These are phyloP conservation scores for Catalaphyllia jardinei DNA, from an alignment of 64 coral and sea anemone genomes.

Conservation along the genomic window DNA sequence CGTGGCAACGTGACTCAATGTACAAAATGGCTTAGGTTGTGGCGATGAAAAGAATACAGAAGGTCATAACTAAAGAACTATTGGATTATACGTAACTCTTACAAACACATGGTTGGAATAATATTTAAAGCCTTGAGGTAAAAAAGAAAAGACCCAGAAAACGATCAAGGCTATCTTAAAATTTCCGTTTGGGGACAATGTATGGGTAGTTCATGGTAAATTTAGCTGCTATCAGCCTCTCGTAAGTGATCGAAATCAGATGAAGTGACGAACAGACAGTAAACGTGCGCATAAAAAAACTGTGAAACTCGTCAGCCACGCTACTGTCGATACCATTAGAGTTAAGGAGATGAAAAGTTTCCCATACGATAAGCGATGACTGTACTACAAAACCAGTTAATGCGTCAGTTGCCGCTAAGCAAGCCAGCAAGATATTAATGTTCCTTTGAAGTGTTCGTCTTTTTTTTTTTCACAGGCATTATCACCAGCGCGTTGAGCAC, in stretches of 20 bases:
- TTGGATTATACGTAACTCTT: background rate
- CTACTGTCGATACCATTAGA: background rate
- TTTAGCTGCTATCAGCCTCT: background rate
- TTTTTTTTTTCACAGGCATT: background rate
- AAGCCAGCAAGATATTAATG: background rate
- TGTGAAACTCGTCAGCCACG: background rate
- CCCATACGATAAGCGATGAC: background rate
- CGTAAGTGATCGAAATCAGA: background rate
- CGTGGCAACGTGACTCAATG: background rate
- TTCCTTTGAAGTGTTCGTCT: background rate
- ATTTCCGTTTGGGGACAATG: background rate
- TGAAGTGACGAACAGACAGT: background rate
- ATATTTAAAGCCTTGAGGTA: background rate
- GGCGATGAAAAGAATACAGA: background rate
- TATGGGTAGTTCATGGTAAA: background rate
- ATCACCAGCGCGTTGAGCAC: background rate
- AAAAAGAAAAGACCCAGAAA: background rate
- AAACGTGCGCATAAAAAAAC: background rate
- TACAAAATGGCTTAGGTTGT: background rate
- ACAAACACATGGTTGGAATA: background rate
- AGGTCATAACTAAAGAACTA: background rate
- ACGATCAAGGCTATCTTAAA: background rate
- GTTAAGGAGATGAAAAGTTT: background rate
- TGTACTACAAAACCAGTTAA: background rate
- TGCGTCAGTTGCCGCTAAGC: background rate